phyloP scores from a whole-genome alignment of 2,113 vertebrate genomes.

The Sorex araneus region DNA sequence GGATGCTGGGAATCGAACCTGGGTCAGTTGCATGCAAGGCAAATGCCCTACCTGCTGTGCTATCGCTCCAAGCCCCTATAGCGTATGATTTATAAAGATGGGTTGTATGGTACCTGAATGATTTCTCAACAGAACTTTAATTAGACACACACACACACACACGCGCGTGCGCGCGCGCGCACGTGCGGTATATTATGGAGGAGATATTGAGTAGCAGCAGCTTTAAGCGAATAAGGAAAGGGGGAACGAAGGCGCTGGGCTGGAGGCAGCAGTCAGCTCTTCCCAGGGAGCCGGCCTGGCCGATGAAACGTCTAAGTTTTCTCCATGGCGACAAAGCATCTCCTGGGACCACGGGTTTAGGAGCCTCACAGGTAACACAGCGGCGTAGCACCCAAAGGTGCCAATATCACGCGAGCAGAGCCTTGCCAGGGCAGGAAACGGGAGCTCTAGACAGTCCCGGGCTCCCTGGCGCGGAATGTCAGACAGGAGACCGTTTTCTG shows the following conservation, averaged over 20 bases:
- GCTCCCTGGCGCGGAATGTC: conserved; percentile 59
- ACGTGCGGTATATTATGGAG: too few species aligned
- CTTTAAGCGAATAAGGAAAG: conserved; percentile 38
- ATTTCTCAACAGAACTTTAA: conserved; percentile 11
- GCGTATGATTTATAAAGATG: too few species aligned
- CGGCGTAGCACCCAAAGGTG: neutral
- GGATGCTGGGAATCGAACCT: too few species aligned
- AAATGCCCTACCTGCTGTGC: too few species aligned
- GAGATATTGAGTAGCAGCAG: neutral
- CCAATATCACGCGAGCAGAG: conserved; percentile 57
- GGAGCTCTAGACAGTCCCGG: conserved; percentile 30
- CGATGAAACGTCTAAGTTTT: conserved; percentile 68
- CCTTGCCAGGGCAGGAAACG: conserved; percentile 2
- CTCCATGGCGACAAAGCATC: conserved; percentile 68
- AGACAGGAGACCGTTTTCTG: conserved; percentile 41
- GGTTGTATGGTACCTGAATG: neutral
- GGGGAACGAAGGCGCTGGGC: neutral
- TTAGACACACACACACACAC: too few species aligned
- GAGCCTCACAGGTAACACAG: neutral
- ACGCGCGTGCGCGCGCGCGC: too few species aligned
- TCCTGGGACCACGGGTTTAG: conserved; percentile 51
- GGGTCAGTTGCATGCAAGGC: too few species aligned
- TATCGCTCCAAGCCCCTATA: too few species aligned
- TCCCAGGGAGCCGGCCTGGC: conserved; percentile 55
- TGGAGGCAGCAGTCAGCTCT: conserved; percentile 54